Percentiles rank a stretch among this genome's conserved stretches.
Evolutionary conservation across 2,113 vertebrate genomes (phyloP).

Genomic region (Tragelaphus strepsiceros): DNA sequence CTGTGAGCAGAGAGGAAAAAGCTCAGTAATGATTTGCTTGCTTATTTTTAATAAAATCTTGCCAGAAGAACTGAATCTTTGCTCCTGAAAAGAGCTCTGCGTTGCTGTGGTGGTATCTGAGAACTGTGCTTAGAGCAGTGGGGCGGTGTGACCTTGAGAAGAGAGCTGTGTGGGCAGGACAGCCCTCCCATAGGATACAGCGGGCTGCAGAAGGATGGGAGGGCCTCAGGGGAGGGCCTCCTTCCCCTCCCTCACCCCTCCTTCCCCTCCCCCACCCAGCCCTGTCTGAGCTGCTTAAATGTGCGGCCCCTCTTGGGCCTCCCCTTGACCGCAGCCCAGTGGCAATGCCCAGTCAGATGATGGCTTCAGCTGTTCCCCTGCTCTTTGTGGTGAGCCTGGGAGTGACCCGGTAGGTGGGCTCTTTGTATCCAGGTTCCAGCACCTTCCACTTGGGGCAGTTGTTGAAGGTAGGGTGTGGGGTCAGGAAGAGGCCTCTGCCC

Average conservation of each 20-base stretch:
- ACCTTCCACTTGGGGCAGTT: neutral
- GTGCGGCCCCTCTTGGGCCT: rapidly evolving
- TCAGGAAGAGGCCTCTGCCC: neutral
- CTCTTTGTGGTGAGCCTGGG: neutral
- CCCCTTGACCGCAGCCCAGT: neutral
- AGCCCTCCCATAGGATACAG: neutral
- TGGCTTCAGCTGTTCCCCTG: neutral
- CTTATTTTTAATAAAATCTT: constrained; percentile 33
- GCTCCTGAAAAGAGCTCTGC: neutral
- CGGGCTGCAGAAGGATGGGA: neutral
- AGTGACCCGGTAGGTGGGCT: neutral
- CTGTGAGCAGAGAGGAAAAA: neutral
- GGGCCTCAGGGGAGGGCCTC: too few species aligned
- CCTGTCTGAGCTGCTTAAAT: neutral
- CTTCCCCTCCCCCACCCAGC: rapidly evolving
- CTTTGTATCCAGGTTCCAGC: neutral
- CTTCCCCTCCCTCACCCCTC: neutral
- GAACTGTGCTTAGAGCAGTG: neutral
- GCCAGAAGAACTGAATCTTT: neutral
- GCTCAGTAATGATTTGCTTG: neutral
- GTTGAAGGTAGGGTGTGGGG: neutral
- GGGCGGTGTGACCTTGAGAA: constrained; percentile 44
- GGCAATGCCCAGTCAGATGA: neutral
- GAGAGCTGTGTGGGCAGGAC: neutral
- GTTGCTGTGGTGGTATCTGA: neutral